phyloP scores from a whole-genome alignment of 2,113 vertebrate species.

The Natator depressus region DNA sequence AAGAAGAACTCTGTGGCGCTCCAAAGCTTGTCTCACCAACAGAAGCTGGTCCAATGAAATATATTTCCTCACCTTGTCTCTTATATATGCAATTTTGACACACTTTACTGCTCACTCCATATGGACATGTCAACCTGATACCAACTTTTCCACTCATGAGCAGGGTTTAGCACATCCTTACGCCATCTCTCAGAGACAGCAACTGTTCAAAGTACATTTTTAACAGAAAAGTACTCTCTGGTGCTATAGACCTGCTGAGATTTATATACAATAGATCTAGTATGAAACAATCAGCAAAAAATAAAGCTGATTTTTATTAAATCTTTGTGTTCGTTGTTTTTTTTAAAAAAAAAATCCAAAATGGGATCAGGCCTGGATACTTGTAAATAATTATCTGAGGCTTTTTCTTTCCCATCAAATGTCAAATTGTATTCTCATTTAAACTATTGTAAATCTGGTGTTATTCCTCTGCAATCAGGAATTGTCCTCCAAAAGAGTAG shows the following conservation, averaged over 20 bases:
- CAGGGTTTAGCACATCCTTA: accelerated
- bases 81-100: not conserved
- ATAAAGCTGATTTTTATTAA: not conserved
- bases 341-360: not conserved
- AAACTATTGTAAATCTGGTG: not conserved
- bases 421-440: not conserved
- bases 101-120: accelerated
- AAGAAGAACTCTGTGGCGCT: not conserved
- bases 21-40: not conserved
- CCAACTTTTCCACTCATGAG: accelerated
- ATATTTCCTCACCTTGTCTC: not conserved
- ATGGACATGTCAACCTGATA: accelerated
- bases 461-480: not conserved
- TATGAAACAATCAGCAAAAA: not conserved
- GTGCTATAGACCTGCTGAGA: not conserved
- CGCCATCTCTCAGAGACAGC: accelerated
- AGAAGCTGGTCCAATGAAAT: not conserved
- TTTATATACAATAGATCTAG: not conserved
- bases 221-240: accelerated
- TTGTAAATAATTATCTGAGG: not conserved
- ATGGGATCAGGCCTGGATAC: not conserved
- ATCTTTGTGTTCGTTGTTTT: not conserved
- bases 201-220: accelerated
- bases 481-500: not conserved
- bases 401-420: not conserved